A percentile compares a stretch with the other conserved stretches of the same genome.
phyloP scores from a whole-genome alignment of 2,888 invertebrate genomes.

The Thecocarcelia acutangulata region DNA sequence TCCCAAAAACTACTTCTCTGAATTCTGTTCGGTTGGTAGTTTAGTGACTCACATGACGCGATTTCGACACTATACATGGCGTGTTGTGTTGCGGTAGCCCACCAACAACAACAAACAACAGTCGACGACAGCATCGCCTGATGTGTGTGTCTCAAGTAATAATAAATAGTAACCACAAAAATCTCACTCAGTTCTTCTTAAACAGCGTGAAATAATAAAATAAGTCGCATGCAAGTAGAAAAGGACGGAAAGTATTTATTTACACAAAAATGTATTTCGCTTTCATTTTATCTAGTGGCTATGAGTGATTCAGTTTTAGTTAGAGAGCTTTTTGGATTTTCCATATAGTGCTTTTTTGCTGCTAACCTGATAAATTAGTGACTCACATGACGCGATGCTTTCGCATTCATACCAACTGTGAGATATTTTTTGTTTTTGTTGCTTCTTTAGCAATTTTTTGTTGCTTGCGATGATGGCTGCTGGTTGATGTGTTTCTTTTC shows the following conservation, averaged over 20 bases:
- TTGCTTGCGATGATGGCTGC: no score
- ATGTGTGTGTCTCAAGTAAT: background rate
- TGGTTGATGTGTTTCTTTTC: no score
- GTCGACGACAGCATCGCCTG: background rate
- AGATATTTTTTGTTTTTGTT: background rate
- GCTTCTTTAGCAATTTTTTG: background rate
- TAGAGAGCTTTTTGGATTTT: background rate
- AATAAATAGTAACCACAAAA: no score
- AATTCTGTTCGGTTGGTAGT: conserved; percentile 76
- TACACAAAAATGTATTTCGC: background rate
- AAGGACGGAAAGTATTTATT: conserved; percentile 5
- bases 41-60: conserved; percentile 82
- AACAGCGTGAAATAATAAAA: conserved; percentile 36
- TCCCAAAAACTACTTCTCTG: conserved; percentile 31
- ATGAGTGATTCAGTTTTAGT: background rate
- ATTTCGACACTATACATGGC: conserved; percentile 73
- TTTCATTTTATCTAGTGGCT: conserved; percentile 45
- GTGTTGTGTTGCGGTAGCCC: conserved; percentile 61
- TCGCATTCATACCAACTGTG: conserved; percentile 58
- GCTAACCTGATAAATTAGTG: conserved; percentile 76
- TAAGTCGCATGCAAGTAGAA: conserved; percentile 53
- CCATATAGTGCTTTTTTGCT: conserved; percentile 26
- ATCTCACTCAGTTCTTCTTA: background rate
- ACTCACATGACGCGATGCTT: conserved; percentile 79
- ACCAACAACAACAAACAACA: conserved; percentile 22